These are phyloP conservation scores for Anguilla japonica DNA, from an alignment of 2,113 vertebrate genomes.

Conservation along the genomic window DNA sequence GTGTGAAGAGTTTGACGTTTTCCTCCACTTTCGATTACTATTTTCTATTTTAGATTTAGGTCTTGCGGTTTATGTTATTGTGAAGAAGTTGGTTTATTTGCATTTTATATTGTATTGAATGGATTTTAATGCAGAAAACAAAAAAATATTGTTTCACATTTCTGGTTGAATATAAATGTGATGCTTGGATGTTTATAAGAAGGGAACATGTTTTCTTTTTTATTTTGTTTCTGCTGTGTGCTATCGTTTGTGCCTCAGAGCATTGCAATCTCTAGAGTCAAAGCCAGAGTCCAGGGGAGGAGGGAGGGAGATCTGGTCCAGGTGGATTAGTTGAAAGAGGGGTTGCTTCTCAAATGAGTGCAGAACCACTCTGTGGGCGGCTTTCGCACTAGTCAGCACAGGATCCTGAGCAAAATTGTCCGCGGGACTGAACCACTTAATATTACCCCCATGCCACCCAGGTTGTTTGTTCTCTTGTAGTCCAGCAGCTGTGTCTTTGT, in stretches of 20 bases:
- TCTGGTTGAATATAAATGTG: slow-evolving; percentile 60
- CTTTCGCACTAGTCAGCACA: not conserved
- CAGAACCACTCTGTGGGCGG: slow-evolving; percentile 1
- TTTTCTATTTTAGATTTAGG: slow-evolving; percentile 75
- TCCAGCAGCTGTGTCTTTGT: slow-evolving; percentile 1
- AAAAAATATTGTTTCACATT: slow-evolving; percentile 54
- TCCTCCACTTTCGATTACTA: slow-evolving; percentile 77
- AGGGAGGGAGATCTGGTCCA: not conserved
- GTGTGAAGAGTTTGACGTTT: slow-evolving; percentile 72
- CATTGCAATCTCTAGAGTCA: slow-evolving; percentile 54
- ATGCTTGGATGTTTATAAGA: slow-evolving; percentile 81
- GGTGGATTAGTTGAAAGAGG: not conserved
- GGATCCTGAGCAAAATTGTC: not conserved
- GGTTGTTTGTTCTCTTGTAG: not conserved
- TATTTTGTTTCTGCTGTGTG: slow-evolving; percentile 65
- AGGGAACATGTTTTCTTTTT: slow-evolving; percentile 66
- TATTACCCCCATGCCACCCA: not conserved
- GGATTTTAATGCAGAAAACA: slow-evolving; percentile 48
- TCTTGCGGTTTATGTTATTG: slow-evolving; percentile 72
- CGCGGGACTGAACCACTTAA: not conserved
- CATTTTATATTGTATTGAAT: slow-evolving; percentile 56
- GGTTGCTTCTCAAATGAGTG: slow-evolving; percentile 13
- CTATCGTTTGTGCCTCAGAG: slow-evolving; percentile 75
- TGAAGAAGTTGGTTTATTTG: slow-evolving; percentile 81
- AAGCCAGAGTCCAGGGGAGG: not conserved